phyloP scores from a whole-genome alignment of 2,113 vertebrate species.

The Pedetes capensis region DNA sequence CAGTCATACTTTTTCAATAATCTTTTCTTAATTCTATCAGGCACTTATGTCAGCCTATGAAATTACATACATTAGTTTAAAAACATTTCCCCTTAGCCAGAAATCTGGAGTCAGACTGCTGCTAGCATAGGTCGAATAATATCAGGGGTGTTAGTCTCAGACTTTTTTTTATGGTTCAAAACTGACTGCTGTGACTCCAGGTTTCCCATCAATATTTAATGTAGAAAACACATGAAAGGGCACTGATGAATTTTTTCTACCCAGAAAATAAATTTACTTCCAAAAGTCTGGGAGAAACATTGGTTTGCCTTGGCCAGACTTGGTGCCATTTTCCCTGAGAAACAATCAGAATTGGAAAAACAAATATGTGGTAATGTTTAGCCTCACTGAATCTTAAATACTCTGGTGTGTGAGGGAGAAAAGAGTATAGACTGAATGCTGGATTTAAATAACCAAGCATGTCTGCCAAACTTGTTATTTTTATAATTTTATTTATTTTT shows the following conservation, averaged over 20 bases:
- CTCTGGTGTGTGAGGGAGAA: too few species aligned
- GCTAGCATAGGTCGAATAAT: neutral
- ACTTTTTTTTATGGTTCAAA: neutral
- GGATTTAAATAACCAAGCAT: too few species aligned
- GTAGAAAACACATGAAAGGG: too few species aligned
- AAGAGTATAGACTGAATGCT: neutral
- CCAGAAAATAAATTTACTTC: neutral
- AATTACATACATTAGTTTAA: too few species aligned
- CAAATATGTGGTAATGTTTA: too few species aligned
- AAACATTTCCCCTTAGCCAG: neutral
- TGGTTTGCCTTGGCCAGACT: rapidly evolving
- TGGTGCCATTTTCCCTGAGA: too few species aligned
- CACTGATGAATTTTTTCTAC: too few species aligned
- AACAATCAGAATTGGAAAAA: neutral
- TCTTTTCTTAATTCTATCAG: neutral
- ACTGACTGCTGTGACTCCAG: too few species aligned
- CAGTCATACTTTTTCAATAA: too few species aligned
- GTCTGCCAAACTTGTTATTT: too few species aligned
- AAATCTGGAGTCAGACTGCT: neutral
- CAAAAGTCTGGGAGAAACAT: neutral
- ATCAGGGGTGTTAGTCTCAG: too few species aligned
- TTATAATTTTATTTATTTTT: neutral
- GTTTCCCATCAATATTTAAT: neutral
- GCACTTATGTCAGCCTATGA: neutral
- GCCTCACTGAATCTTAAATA: too few species aligned